A percentile compares a stretch with the other conserved stretches of the same genome.
phyloP scores from a whole-genome alignment of 2,113 vertebrate species.

The Rousettus leschenaultii region DNA sequence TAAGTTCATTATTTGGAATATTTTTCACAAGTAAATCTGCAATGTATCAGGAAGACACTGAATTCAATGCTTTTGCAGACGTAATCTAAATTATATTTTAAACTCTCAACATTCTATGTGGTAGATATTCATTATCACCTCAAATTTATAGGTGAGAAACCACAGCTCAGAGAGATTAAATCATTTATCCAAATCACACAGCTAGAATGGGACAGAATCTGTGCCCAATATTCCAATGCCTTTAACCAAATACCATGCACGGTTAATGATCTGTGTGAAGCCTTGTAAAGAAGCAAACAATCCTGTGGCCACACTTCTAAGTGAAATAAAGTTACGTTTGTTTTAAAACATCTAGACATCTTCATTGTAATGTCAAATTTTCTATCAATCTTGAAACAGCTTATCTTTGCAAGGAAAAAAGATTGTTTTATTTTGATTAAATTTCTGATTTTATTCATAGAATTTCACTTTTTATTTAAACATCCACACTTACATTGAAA shows the following conservation, averaged over 20 bases:
- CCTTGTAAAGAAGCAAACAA: background rate
- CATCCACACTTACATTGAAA: background rate
- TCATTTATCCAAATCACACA: background rate
- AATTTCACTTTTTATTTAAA: background rate
- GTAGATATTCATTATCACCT: background rate
- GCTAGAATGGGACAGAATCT: background rate
- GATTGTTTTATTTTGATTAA: background rate
- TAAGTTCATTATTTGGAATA: background rate
- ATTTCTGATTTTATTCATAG: conserved; percentile 8
- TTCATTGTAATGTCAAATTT: background rate
- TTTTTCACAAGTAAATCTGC: background rate
- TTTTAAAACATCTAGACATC: background rate
- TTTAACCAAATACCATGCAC: background rate
- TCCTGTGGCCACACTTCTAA: background rate
- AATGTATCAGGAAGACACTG: background rate
- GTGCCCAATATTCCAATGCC: background rate
- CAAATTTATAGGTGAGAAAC: background rate
- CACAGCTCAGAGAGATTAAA: conserved; percentile 21
- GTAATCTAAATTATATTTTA: background rate
- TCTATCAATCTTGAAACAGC: conserved; percentile 32
- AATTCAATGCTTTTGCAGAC: background rate
- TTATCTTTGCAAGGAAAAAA: conserved; percentile 20
- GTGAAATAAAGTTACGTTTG: background rate
- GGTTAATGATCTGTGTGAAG: background rate
- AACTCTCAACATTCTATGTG: background rate